Conservation (phyloP, 2,113 vertebrate species). For the Sinocyclocheilus anophthalmus region DNA sequence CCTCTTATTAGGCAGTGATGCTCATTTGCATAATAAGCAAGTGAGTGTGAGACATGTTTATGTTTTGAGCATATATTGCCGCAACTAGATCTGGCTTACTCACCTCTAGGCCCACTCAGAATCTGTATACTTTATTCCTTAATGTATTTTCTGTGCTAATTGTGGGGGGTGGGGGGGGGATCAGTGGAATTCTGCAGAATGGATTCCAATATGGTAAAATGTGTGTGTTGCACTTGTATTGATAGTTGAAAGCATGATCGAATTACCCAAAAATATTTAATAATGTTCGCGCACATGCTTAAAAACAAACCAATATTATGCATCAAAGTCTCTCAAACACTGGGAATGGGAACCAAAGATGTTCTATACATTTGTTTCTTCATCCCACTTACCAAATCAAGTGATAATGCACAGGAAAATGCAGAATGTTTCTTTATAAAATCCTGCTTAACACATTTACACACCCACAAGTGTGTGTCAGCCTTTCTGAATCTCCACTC, state of each 20-base stretch:
- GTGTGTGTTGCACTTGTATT: background rate
- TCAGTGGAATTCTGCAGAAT: background rate
- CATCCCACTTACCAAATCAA: background rate
- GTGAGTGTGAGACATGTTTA: conserved; percentile 5
- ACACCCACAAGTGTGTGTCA: background rate
- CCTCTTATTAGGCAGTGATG: conserved; percentile 10
- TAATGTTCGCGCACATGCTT: too few relatives aligned
- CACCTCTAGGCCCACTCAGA: conserved; percentile 24
- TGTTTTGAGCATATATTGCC: conserved; percentile 25
- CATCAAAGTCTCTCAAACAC: background rate
- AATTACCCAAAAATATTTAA: background rate
- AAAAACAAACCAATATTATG: background rate
- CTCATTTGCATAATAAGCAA: conserved; percentile 29
- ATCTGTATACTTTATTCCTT: conserved; percentile 21
- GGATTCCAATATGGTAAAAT: background rate
- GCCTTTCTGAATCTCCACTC: background rate
- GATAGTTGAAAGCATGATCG: background rate
- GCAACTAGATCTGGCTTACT: conserved; percentile 25
- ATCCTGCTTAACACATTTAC: background rate
- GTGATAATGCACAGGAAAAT: background rate
- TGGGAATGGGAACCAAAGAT: background rate
- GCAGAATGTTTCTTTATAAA: background rate
- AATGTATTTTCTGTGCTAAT: background rate
- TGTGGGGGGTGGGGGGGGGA: background rate
- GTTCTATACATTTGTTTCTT: background rate